A percentile compares a stretch with the other conserved stretches of the same genome.
These are phyloP conservation scores for Cheilosia soror DNA, from an alignment of 2,888 invertebrate genomes.

Conservation along the genomic window DNA sequence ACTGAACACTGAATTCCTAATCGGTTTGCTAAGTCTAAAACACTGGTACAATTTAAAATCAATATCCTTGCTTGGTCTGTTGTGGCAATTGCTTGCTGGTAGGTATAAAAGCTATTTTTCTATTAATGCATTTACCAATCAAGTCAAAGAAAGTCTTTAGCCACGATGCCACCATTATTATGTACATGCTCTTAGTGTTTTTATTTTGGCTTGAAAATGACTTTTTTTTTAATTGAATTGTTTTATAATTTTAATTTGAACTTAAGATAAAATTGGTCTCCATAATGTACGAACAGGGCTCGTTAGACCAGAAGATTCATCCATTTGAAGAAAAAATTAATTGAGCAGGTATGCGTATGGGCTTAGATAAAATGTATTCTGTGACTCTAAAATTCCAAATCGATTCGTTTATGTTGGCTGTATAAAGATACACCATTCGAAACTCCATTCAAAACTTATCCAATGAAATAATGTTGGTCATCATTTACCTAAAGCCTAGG, in stretches of 20 bases:
- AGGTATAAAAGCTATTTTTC: neutral
- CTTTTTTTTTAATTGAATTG: neutral
- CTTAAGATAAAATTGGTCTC: too few species aligned
- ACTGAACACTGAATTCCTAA: constrained; percentile 48
- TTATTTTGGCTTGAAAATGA: neutral
- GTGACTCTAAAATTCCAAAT: too few species aligned
- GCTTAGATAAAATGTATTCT: too few species aligned
- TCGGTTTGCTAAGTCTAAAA: constrained; percentile 35
- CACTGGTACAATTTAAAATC: constrained; percentile 40
- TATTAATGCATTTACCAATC: neutral
- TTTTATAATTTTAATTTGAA: neutral
- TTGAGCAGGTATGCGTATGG: too few species aligned
- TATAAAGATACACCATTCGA: too few species aligned
- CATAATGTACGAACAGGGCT: too few species aligned
- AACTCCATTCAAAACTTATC: too few species aligned
- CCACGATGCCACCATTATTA: neutral
- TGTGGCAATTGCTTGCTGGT: constrained; percentile 2
- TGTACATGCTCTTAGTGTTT: neutral
- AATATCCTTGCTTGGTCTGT: constrained; percentile 11
- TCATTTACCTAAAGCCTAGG: too few species aligned
- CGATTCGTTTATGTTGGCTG: too few species aligned
- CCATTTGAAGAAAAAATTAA: too few species aligned
- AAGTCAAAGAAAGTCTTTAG: neutral
- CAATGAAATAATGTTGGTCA: too few species aligned
- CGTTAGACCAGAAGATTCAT: too few species aligned